Percentiles rank a stretch among this genome's conserved stretches.
phyloP scores from a whole-genome alignment of 2,113 vertebrate species.

The Malurus cyaneus region DNA sequence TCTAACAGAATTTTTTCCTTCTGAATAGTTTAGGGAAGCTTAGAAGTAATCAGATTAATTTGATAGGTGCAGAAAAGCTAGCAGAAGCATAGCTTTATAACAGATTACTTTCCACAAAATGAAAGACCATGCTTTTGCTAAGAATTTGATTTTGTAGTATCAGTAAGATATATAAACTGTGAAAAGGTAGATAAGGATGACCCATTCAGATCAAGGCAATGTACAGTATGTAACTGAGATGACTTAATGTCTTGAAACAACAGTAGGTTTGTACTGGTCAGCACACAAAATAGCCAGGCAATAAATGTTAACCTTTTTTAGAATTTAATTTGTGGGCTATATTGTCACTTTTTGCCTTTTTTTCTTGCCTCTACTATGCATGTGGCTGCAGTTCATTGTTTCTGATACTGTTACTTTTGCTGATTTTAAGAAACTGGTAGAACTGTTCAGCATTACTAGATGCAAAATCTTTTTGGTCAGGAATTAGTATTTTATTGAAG shows the following conservation, averaged over 20 bases:
- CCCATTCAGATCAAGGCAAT: background rate
- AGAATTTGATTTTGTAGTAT: background rate
- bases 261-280: background rate
- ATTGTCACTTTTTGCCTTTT: background rate
- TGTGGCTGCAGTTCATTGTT: background rate
- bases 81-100: background rate
- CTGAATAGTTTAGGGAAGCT: background rate
- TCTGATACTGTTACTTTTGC: background rate
- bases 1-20: slow-evolving; percentile 7
- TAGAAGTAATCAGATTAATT: background rate
- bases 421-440: background rate
- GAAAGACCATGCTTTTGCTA: background rate
- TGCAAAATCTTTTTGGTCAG: background rate
- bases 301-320: background rate
- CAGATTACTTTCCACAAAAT: background rate
- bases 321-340: background rate
- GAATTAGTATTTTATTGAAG: background rate
- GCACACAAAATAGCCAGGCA: background rate
- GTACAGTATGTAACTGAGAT: background rate
- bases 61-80: background rate
- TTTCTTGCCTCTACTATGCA: background rate
- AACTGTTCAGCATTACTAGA: background rate
- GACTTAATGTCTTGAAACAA: background rate
- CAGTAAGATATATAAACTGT: background rate
- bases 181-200: background rate